phyloP scores from a whole-genome alignment of 92 coral and sea anemone species.

The Heliopora coerulea region DNA sequence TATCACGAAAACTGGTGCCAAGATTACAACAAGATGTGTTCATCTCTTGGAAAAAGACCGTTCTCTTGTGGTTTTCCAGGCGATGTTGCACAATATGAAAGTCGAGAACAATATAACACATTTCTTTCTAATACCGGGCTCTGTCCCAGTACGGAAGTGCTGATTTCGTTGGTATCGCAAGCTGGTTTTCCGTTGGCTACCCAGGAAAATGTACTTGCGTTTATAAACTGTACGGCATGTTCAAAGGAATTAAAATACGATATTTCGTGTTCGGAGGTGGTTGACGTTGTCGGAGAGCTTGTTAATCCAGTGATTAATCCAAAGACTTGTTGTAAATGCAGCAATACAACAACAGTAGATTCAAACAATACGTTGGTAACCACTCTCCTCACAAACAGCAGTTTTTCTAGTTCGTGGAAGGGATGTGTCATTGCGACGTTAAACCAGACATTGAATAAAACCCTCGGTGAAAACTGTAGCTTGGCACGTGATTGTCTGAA shows the following conservation, averaged over 20 bases:
- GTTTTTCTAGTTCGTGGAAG: neutral
- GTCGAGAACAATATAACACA: constrained; percentile 5
- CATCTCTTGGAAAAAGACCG: constrained; percentile 45
- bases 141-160: constrained; percentile 43
- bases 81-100: neutral
- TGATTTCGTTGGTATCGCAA: constrained; percentile 19
- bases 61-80: constrained; percentile 27
- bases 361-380: neutral
- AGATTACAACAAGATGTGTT: constrained; percentile 55
- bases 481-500: constrained; percentile 17
- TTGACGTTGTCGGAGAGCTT: neutral
- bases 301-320: neutral
- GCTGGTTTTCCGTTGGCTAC: constrained; percentile 52
- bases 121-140: neutral
- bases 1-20: constrained; percentile 51
- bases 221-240: neutral
- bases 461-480: neutral
- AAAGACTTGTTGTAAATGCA: constrained; percentile 21
- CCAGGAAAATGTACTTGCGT: neutral
- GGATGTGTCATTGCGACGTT: neutral
- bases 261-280: neutral
- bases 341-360: neutral
- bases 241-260: neutral
- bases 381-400: neutral
- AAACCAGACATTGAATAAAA: neutral